Conservation (phyloP, 1,140 invertebrate species). For the Euborellia annulipes region DNA sequence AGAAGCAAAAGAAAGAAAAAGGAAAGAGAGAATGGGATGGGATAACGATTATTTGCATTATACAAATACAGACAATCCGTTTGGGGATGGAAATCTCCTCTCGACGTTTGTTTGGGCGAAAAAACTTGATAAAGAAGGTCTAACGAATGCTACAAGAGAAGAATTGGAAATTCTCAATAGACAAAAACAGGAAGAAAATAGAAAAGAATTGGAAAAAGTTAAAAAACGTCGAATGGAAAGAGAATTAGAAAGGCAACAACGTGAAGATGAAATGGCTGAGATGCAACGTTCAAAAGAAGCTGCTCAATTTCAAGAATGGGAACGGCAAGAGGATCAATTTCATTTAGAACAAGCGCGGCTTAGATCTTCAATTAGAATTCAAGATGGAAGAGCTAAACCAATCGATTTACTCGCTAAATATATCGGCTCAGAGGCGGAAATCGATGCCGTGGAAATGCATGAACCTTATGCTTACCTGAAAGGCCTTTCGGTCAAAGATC, state of each 20-base stretch:
- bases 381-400: slow-evolving; percentile 91
- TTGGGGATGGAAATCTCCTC: slow-evolving; percentile 86
- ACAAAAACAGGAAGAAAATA: slow-evolving; percentile 81
- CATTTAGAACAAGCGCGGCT: slow-evolving; percentile 78
- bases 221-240: slow-evolving; percentile 80
- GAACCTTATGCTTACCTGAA: slow-evolving; percentile 94
- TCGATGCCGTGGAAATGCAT: slow-evolving; percentile 91
- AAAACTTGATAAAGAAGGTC: slow-evolving; percentile 89
- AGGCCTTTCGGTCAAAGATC: slow-evolving; percentile 75
- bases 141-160: slow-evolving; percentile 58
- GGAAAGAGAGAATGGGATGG: slow-evolving; percentile 88
- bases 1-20: slow-evolving; percentile 74
- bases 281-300: slow-evolving; percentile 87
- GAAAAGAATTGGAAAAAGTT: slow-evolving; percentile 73
- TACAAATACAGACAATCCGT: slow-evolving; percentile 96
- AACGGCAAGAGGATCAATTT: slow-evolving; percentile 86
- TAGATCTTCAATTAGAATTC: slow-evolving; percentile 84
- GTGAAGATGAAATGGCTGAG: slow-evolving; percentile 78
- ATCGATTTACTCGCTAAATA: slow-evolving; percentile 96
- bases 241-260: slow-evolving; percentile 72
- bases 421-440: slow-evolving; percentile 81
- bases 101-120: slow-evolving; percentile 94
- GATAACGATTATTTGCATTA: slow-evolving; percentile 92
- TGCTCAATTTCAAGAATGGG: slow-evolving; percentile 88
- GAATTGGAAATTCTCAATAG: slow-evolving; percentile 74